Evolutionary conservation across 2,888 invertebrate genomes (phyloP).

Genomic region (Caenorhabditis sulstoni): DNA sequence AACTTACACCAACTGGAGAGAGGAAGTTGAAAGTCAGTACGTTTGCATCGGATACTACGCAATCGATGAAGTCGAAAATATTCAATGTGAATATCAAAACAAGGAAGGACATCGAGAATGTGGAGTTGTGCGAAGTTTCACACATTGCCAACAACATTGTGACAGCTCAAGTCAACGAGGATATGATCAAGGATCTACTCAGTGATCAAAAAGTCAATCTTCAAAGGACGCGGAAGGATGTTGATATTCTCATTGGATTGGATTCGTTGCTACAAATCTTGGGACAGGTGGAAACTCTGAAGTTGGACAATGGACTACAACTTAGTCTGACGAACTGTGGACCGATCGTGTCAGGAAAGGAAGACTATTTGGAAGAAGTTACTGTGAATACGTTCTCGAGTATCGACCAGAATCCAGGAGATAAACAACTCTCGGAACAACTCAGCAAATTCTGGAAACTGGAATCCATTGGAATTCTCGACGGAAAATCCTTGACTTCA

Average conservation of each 20-base stretch:
- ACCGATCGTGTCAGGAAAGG: too few relatives aligned
- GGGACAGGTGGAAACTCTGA: slow-evolving; percentile 1
- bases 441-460: slow-evolving; percentile 29
- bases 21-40: neutral
- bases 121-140: neutral
- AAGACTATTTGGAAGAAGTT: too few relatives aligned
- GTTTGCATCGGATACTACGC: neutral
- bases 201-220: neutral
- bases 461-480: slow-evolving; percentile 25
- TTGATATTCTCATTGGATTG: slow-evolving; percentile 25
- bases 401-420: neutral
- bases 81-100: neutral
- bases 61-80: neutral
- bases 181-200: neutral
- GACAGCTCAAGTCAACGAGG: neutral
- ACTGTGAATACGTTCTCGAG: neutral
- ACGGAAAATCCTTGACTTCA: too few relatives aligned
- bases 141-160: slow-evolving; percentile 7
- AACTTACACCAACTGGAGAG: neutral
- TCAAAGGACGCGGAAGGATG: neutral
- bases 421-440: neutral
- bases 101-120: neutral
- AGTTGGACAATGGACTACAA: slow-evolving; percentile 14
- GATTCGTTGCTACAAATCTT: slow-evolving; percentile 13
- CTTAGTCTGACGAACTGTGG: slow-evolving; percentile 2